A percentile compares a stretch with the other conserved stretches of the same genome.
These are phyloP conservation scores for Serripes groenlandicus DNA, from an alignment of 2,888 invertebrate genomes.

Conservation along the genomic window DNA sequence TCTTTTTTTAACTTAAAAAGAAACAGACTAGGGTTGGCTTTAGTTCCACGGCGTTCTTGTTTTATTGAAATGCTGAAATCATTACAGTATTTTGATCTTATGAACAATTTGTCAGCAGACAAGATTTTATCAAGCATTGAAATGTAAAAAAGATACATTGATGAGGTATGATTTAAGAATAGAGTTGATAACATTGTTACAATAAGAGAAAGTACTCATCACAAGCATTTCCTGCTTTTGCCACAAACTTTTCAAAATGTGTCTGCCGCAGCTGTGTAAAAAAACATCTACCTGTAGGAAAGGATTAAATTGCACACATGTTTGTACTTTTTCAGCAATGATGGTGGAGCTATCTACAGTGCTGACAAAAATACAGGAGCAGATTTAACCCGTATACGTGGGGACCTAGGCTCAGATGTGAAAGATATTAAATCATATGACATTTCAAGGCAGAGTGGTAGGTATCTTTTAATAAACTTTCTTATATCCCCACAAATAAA, in stretches of 20 bases:
- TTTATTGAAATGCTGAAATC: too few relatives aligned
- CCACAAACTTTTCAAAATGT: background rate
- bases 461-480: slow-evolving; percentile 1
- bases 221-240: background rate
- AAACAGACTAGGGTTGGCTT: too few relatives aligned
- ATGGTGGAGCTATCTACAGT: slow-evolving; percentile 90
- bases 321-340: slow-evolving; percentile 58
- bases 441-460: slow-evolving; percentile 62
- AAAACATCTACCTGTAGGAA: background rate
- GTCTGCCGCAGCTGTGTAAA: background rate
- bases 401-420: slow-evolving; percentile 90
- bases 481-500: too few relatives aligned
- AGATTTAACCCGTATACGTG: slow-evolving; percentile 86
- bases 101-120: too few relatives aligned
- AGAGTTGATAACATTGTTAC: background rate
- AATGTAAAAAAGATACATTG: too few relatives aligned
- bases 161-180: too few relatives aligned
- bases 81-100: too few relatives aligned
- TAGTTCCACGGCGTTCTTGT: too few relatives aligned
- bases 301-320: background rate
- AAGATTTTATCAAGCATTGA: too few relatives aligned
- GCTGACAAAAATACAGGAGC: slow-evolving; percentile 89
- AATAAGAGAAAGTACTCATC: background rate
- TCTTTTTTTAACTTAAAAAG: too few relatives aligned
- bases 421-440: slow-evolving; percentile 89